phyloP scores from a whole-genome alignment of 2,797 vertebrate species.

The Odontamblyopus rebecca region DNA sequence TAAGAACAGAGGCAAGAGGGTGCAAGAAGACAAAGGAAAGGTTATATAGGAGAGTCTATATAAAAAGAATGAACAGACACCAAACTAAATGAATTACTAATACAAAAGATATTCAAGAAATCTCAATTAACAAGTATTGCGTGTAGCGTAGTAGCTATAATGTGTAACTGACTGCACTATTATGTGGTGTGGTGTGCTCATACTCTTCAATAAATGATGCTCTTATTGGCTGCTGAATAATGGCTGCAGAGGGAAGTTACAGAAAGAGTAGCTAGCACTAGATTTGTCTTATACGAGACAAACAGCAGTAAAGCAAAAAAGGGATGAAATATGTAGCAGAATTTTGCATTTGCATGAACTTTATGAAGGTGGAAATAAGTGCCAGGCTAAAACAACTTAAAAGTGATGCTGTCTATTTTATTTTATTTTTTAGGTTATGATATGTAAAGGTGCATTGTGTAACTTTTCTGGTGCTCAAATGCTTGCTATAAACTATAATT shows the following conservation, averaged over 20 bases:
- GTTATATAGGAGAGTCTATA: constrained; percentile 40
- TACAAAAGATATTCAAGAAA: neutral
- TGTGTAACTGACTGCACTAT: neutral
- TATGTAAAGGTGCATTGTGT: too few species aligned
- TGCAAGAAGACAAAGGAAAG: constrained; percentile 22
- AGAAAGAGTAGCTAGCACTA: neutral
- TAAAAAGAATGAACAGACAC: constrained; percentile 28
- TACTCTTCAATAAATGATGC: neutral
- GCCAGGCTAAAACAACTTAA: too few species aligned
- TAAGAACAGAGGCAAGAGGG: constrained; percentile 30
- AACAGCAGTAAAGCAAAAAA: neutral
- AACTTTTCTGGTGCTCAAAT: too few species aligned
- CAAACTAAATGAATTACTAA: too few species aligned
- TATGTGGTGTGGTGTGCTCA: neutral
- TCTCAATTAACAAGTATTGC: neutral
- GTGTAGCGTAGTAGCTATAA: neutral
- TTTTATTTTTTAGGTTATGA: too few species aligned
- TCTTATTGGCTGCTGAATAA: neutral
- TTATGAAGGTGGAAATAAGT: too few species aligned
- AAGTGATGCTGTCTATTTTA: too few species aligned
- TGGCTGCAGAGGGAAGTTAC: neutral
- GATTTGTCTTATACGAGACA: too few species aligned
- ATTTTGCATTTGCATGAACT: too few species aligned
- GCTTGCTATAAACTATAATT: too few species aligned
- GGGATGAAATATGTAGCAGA: too few species aligned